Evolutionary conservation across 2,113 vertebrate species (phyloP), one percentile per base, ranked within the genome.

Genomic region (Xiphias gladius): DNA sequence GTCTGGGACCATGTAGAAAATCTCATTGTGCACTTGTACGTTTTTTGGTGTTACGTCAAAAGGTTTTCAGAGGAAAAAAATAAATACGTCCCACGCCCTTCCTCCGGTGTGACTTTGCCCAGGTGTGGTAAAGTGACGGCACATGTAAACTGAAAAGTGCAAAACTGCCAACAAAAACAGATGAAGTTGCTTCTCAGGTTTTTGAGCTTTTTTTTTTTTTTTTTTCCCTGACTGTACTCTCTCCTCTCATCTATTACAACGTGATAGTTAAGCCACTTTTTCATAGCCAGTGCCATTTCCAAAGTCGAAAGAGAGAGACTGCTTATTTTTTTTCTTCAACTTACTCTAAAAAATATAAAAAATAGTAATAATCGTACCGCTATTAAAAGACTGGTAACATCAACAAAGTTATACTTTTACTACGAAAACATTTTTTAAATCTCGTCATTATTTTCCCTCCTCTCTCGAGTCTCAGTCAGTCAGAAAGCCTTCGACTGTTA

Each of bases 261-360:
- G 41, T 75, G 35, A 85, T 71, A 39, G 79, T 82, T 90, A 76
- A 69, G 83, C 80, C 85, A 61, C 83, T 83, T 83, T 80, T 77
- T 92, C 80, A 79, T 54, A 62, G 88, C 84, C 76, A 88, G 79
- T 46, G 69, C 73, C 77, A 3, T 70, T 86, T 14, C 70, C 41
- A 2, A 52, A 62, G 77, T 81, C 73, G n/a, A 86, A 77, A 74
- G 65, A 80, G 75, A 83, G 85, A 80, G 57, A 71, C 85, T 32
- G 64, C 75, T 86, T 79, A 16, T 82, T 62, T 84, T 80, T 55
- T 22, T 57, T 82, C 82, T 74, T 82, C 76, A 81, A 79, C 89
- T 90, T 91, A 89, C 92, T 86, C 91, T 94, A 92, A 84, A 94
- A 94, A 94, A 93, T 94, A 94, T 93, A 93, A 93, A 94, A 94